Conservation (phyloP, 2,888 invertebrate species). For the Microplitis deprimator region DNA sequence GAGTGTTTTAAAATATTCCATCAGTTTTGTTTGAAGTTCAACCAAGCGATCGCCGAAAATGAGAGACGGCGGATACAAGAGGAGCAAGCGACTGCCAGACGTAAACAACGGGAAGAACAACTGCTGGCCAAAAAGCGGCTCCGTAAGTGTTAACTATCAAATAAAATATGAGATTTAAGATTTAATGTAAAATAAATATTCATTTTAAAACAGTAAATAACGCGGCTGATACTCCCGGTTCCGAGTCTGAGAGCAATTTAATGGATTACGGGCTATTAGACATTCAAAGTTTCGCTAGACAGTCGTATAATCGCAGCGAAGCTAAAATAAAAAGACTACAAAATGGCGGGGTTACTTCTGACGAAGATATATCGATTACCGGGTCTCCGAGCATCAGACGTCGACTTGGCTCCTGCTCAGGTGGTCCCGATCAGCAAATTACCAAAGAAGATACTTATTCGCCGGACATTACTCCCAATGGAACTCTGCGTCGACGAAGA, state of each 20-base stretch:
- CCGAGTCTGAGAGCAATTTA: slow-evolving; percentile 81
- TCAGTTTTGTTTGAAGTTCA: slow-evolving; percentile 89
- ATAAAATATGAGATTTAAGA: background rate
- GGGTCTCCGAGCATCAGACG: slow-evolving; percentile 81
- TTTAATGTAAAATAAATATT: slow-evolving; percentile 19
- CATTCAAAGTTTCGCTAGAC: slow-evolving; percentile 78
- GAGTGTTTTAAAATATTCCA: slow-evolving; percentile 94
- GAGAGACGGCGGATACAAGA: slow-evolving; percentile 86
- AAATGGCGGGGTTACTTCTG: slow-evolving; percentile 75
- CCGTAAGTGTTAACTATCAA: slow-evolving; percentile 69
- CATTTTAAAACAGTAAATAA: slow-evolving; percentile 73
- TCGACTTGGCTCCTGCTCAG: slow-evolving; percentile 77
- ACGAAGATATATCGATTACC: slow-evolving; percentile 76
- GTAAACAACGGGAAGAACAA: slow-evolving; percentile 83
- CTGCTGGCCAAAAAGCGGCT: slow-evolving; percentile 77
- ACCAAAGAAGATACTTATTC: slow-evolving; percentile 74
- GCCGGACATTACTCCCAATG: slow-evolving; percentile 90
- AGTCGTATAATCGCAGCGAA: slow-evolving; percentile 67
- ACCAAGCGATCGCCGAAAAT: slow-evolving; percentile 88
- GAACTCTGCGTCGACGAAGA: slow-evolving; percentile 85
- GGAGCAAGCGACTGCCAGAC: slow-evolving; percentile 86
- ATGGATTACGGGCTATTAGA: slow-evolving; percentile 86
- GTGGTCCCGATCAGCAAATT: slow-evolving; percentile 67
- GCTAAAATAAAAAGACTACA: slow-evolving; percentile 71
- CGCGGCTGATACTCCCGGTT: slow-evolving; percentile 81